A percentile compares a stretch with the other conserved stretches of the same genome.
Conservation (phyloP, 2,888 invertebrate genomes). For the Limnephilus auricula region DNA sequence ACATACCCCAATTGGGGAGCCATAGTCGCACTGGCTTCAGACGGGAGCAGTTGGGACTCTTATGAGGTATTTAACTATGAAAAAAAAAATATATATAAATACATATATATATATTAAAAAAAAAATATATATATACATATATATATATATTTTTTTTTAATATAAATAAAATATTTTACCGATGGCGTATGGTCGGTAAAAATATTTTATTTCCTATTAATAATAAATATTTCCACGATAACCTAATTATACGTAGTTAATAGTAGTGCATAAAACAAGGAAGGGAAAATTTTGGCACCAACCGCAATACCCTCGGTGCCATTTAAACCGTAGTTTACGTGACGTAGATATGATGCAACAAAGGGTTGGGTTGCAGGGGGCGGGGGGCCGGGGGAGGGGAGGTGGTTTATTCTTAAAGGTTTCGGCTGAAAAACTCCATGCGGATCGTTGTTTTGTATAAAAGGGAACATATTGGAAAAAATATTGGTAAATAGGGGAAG, state of each 20-base stretch:
- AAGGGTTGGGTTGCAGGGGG: neutral
- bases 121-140: no score
- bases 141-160: no score
- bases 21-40: no score
- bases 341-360: slow-evolving; percentile 6
- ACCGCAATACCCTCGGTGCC: slow-evolving; percentile 23
- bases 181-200: no score
- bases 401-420: slow-evolving; percentile 11
- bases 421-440: neutral
- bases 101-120: no score
- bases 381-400: neutral
- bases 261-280: neutral
- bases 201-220: slow-evolving; percentile 15
- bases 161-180: no score
- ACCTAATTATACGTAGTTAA: neutral
- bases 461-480: slow-evolving; percentile 6
- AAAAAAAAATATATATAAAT: no score
- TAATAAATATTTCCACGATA: neutral
- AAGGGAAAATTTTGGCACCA: neutral
- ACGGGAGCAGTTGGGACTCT: no score
- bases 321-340: slow-evolving; percentile 37
- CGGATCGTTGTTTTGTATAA: neutral
- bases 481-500: neutral
- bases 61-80: no score
- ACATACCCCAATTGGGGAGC: no score